Evolutionary conservation across 2,888 invertebrate species (phyloP), one percentile per base, ranked within the genome.

Genomic region (Pandemis corylana): DNA sequence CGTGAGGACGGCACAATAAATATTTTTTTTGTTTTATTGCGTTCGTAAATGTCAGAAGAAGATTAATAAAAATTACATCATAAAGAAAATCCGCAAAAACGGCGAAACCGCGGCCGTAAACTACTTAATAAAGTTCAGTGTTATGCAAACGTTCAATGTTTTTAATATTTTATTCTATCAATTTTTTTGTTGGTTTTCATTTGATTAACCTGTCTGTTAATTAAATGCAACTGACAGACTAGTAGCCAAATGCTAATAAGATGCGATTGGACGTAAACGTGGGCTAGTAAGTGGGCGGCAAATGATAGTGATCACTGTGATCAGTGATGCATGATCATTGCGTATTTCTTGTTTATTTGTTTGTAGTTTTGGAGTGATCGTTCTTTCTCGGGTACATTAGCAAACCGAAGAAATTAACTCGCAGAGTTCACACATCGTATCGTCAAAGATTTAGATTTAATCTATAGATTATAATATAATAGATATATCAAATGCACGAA

Each of bases 251-350:
- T 59, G 59, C 59, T 59, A 59, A 59, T 59, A 59, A 59, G 59
- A 74, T 69, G 73, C 73, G 65, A 74, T 74, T 68, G 68, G 59
- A 56, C 59, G 63, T 69, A 74, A 74, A 62, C 67, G 73, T 73
- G 59, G 73, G 41, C 64, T 65, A 59, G 59, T 59, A 65, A 64
- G 69, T 74, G 69, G 73, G 73, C 65, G 73, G 73, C 59, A 65
- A 74, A 74, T 69, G 73, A 74, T 74, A 69, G 68, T 69, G 73
- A 44, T 74, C 59, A 65, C 59, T 65, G 68, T 69, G 73, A 44
- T 74, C 59, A 65, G 59, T 65, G 73, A 69, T 74, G 68, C 68
- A 68, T 73, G 73, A 46, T 56, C 28, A 51, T 68, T 69, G 59
- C 42, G 56, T 64, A 41, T 68, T 56, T 59, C 51, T 44, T 67